Conservation (phyloP, 92 coral and sea anemone species). For the Epizoanthus illoricatus region DNA sequence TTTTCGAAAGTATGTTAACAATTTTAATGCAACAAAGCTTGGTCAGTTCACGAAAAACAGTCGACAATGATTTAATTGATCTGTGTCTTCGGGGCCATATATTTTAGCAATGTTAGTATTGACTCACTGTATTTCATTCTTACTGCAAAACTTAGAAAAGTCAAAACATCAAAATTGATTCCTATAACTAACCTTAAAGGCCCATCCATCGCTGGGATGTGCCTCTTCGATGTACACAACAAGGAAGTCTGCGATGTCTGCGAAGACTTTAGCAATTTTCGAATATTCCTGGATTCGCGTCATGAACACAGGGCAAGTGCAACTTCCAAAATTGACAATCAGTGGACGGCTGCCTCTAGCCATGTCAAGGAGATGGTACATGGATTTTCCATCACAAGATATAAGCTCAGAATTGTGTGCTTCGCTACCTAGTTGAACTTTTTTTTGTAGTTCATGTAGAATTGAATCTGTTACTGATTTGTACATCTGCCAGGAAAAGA, state of each 20-base stretch:
- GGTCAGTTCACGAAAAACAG: no score
- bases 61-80: no score
- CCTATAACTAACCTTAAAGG: slow-evolving; percentile 43
- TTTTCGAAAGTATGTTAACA: no score
- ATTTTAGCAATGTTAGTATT: no score
- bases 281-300: slow-evolving; percentile 47
- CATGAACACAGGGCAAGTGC: slow-evolving; percentile 63
- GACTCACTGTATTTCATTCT: no score
- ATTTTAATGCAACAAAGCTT: no score
- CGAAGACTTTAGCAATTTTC: slow-evolving; percentile 41
- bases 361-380: slow-evolving; percentile 56
- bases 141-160: no score
- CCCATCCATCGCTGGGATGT: slow-evolving; percentile 71
- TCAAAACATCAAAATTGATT: no score
- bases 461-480: slow-evolving; percentile 52
- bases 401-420: slow-evolving; percentile 66
- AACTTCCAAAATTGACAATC: slow-evolving; percentile 65
- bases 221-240: slow-evolving; percentile 69
- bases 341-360: slow-evolving; percentile 52
- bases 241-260: slow-evolving; percentile 60
- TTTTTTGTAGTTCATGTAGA: slow-evolving; percentile 54
- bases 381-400: slow-evolving; percentile 46
- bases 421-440: slow-evolving; percentile 37
- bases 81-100: no score
- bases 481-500: slow-evolving; percentile 63